These are phyloP conservation scores for Paramisgurnus dabryanus DNA, from an alignment of 2,113 vertebrate species.

Conservation along the genomic window DNA sequence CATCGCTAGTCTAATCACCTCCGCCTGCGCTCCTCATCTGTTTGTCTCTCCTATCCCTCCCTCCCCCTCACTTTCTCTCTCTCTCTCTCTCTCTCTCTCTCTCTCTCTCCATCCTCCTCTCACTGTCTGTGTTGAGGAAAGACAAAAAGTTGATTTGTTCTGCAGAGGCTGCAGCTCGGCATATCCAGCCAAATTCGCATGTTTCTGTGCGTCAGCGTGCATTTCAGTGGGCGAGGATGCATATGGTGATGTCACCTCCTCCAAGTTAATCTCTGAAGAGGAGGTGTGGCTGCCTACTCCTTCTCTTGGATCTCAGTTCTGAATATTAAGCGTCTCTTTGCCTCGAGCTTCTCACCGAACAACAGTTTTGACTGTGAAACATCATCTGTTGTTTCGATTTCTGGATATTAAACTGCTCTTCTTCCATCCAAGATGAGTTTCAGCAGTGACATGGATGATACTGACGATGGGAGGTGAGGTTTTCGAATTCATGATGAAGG, in stretches of 20 bases:
- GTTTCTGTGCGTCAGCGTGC: slow-evolving; percentile 40
- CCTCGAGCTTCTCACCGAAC: slow-evolving; percentile 53
- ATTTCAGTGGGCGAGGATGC: slow-evolving; percentile 45
- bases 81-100: slow-evolving; percentile 25
- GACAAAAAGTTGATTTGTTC: slow-evolving; percentile 60
- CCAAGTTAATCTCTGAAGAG: slow-evolving; percentile 75
- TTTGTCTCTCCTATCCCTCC: slow-evolving; percentile 36
- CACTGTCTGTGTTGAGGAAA: slow-evolving; percentile 59
- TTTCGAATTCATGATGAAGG: not conserved
- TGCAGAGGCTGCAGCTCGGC: slow-evolving; percentile 19
- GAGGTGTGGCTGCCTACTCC: slow-evolving; percentile 69
- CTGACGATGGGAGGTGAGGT: slow-evolving; percentile 74
- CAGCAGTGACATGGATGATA: slow-evolving; percentile 70
- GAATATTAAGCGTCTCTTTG: slow-evolving; percentile 41
- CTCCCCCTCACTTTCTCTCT: slow-evolving; percentile 27
- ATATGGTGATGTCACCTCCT: slow-evolving; percentile 54
- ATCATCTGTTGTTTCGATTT: not conserved
- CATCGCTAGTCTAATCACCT: slow-evolving; percentile 53
- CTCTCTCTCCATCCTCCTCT: slow-evolving; percentile 25
- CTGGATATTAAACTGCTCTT: not conserved
- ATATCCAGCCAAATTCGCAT: slow-evolving; percentile 35
- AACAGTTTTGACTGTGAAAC: slow-evolving; percentile 17
- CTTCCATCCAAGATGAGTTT: slow-evolving; percentile 64
- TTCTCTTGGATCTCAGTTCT: slow-evolving; percentile 6
- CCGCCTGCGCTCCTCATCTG: slow-evolving; percentile 48